A percentile compares a stretch with the other conserved stretches of the same genome.
These are phyloP conservation scores for Acropora yongei DNA, from an alignment of 64 coral and sea anemone species.

Conservation along the genomic window DNA sequence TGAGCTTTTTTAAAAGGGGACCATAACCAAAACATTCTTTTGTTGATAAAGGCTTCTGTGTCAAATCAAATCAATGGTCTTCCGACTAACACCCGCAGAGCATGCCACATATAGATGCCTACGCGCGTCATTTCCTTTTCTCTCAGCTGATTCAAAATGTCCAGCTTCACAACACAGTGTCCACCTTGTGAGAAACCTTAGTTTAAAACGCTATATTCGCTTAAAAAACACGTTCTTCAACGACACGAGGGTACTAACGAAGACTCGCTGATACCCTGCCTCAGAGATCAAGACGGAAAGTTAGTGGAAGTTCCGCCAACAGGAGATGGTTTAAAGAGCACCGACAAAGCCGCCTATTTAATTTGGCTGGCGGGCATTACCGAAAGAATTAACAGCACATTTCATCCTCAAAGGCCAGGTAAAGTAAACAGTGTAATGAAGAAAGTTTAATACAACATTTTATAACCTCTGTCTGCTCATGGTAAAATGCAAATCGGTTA, in stretches of 20 bases:
- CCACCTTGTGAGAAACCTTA: not conserved
- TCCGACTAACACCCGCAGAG: not conserved
- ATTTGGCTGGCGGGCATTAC: conserved; percentile 34
- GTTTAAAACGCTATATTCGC: not conserved
- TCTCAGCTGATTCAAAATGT: not conserved
- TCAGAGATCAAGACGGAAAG: not conserved
- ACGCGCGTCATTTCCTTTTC: not conserved
- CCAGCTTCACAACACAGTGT: not conserved
- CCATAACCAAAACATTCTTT: too few relatives aligned
- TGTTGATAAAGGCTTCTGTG: too few relatives aligned
- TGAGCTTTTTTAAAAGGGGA: too few relatives aligned
- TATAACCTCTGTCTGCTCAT: too few relatives aligned
- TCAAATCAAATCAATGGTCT: too few relatives aligned
- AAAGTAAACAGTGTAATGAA: too few relatives aligned
- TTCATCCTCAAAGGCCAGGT: not conserved
- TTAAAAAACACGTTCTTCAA: not conserved
- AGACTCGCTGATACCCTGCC: not conserved
- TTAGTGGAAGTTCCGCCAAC: not conserved
- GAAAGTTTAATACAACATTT: too few relatives aligned
- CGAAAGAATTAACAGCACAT: not conserved
- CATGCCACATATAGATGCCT: not conserved
- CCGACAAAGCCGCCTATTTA: conserved; percentile 26
- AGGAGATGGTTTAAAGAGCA: not conserved
- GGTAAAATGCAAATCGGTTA: too few relatives aligned
- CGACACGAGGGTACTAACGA: not conserved